These are phyloP conservation scores for Drosophila mimetica DNA, from an alignment of 2,888 invertebrate genomes.

Conservation along the genomic window DNA sequence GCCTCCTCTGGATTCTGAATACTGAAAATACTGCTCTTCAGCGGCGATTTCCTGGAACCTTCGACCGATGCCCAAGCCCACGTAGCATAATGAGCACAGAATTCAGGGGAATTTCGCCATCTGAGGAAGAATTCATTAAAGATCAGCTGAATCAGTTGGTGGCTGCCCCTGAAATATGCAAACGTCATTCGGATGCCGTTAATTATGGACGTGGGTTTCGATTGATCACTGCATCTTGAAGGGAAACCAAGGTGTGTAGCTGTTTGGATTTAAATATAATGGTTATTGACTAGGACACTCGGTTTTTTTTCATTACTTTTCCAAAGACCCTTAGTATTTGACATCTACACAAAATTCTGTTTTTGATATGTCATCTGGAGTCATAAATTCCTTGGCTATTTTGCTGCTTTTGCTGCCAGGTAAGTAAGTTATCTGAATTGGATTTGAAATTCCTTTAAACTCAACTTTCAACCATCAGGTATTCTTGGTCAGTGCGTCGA, in stretches of 20 bases:
- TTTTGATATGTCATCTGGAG: constrained; percentile 1
- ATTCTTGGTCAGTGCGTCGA: constrained; percentile 18
- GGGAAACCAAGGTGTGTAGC: background rate
- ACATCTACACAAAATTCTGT: background rate
- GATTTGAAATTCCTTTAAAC: background rate
- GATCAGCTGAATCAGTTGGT: constrained; percentile 7
- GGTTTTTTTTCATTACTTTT: background rate
- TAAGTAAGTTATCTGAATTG: background rate
- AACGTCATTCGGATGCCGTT: constrained; percentile 62
- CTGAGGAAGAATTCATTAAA: constrained; percentile 44
- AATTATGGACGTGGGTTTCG: constrained; percentile 33
- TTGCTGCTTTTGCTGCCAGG: constrained; percentile 4
- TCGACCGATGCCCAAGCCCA: constrained; percentile 50
- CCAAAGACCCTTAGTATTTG: background rate
- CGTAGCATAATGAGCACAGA: constrained; percentile 66
- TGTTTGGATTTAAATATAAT: background rate
- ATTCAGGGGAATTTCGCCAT: constrained; percentile 61
- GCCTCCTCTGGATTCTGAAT: background rate
- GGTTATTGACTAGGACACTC: background rate
- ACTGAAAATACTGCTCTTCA: background rate
- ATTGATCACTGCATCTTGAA: background rate
- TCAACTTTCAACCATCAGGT: background rate
- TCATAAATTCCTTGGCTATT: background rate
- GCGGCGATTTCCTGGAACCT: constrained; percentile 58
- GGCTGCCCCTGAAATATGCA: constrained; percentile 52